Evolutionary conservation across 1,140 invertebrate species (phyloP), one percentile per base, ranked within the genome.

Genomic region (Atta texana): DNA sequence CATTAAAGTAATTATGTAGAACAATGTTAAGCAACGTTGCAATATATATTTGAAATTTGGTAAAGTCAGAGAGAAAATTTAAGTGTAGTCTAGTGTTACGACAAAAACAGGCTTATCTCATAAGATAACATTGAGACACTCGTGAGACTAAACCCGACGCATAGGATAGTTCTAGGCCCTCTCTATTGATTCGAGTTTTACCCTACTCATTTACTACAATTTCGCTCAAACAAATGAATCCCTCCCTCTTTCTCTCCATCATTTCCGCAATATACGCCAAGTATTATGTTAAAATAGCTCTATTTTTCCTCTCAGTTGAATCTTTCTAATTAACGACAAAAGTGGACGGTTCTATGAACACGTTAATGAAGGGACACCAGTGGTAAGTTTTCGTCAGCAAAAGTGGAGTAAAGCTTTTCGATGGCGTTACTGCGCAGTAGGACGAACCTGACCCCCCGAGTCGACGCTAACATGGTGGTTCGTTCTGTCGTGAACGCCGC

Each of bases 381-480:
- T 39, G 57, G 24, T 8, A 10, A 44, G 4, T n/a, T 57, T 69
- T 55, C 49, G 51, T 55, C 49, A 28, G 12, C 21, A 31, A 51
- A 85, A 78, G 84, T 87, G 16, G 64, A 86, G 55, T 57, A 66
- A 3, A 57, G 61, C 63, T 77, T 89, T 80, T 86, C 64, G 75
- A 51, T 66, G 66, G 61, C 28, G 85, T 87, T 51, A 80, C 88
- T 90, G 88, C 89, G 89, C 89, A 89, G 89, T 90, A 90, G 86
- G 78, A 64, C 85, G 68, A 49, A 34, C 55, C 55, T 84, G 51
- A 72, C 69, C 69, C 80, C 88, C 66, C 49, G 74, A 44, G 28
- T 57, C 88, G 61, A 87, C 74, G 68, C 86, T 90, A 90, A 90
- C 55, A 90, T 90, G 89, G 89, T 63, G 89, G 88, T 84, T 87